Conservation (phyloP, 1,140 invertebrate genomes). For the Eufriesea mexicana region DNA sequence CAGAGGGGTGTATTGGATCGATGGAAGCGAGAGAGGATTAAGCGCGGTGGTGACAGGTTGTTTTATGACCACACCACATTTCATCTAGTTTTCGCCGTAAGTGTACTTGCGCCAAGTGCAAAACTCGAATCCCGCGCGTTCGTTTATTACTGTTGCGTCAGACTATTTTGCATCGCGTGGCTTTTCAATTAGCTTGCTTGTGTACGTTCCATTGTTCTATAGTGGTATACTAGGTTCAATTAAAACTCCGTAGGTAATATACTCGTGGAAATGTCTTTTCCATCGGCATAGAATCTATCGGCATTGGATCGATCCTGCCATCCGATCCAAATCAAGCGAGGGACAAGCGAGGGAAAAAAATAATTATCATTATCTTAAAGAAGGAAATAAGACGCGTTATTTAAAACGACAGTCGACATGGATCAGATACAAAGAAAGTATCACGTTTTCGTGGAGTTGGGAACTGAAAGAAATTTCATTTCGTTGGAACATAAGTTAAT, state of each 20-base stretch:
- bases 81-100: constrained; percentile 35
- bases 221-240: constrained; percentile 54
- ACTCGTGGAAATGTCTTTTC: not conserved
- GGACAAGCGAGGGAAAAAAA: not conserved
- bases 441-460: no score
- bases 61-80: constrained; percentile 33
- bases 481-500: no score
- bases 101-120: constrained; percentile 41
- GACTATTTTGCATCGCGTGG: constrained; percentile 27
- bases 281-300: not conserved
- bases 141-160: constrained; percentile 49
- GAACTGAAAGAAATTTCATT: no score
- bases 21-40: constrained; percentile 23
- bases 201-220: constrained; percentile 13
- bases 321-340: not conserved
- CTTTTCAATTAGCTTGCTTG: constrained; percentile 55
- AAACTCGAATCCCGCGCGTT: constrained; percentile 28
- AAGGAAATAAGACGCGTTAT: no score
- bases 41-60: constrained; percentile 40
- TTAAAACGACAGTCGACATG: no score
- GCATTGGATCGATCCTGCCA: not conserved
- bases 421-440: no score
- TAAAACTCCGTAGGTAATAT: constrained; percentile 41
- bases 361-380: no score
- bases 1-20: not conserved